A percentile compares a stretch with the other conserved stretches of the same genome.
phyloP scores from a whole-genome alignment of 1,140 invertebrate genomes.

The Drosophila erecta region DNA sequence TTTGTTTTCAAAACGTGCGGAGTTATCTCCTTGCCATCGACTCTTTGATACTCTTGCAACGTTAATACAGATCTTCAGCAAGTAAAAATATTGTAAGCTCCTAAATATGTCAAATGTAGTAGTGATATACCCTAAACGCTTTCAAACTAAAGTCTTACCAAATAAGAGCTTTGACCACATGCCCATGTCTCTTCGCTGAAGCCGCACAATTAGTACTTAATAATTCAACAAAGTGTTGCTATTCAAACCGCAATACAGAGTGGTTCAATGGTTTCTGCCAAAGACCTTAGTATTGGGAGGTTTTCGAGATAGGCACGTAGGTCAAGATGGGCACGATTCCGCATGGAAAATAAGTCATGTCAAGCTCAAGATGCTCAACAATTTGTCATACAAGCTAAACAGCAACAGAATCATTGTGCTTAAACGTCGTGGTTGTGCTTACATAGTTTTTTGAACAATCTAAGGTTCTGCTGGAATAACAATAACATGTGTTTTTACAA shows the following conservation, averaged over 20 bases:
- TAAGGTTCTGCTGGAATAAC: background rate
- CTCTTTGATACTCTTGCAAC: conserved; percentile 7
- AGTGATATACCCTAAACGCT: background rate
- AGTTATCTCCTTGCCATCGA: conserved; percentile 5
- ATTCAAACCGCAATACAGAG: conserved; percentile 44
- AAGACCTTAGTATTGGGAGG: conserved; percentile 34
- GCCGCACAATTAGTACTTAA: conserved; percentile 13
- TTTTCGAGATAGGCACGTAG: conserved; percentile 58
- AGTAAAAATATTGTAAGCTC: too few species aligned
- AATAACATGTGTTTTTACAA: conserved; percentile 9
- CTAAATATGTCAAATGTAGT: too few species aligned
- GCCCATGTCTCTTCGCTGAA: conserved; percentile 12
- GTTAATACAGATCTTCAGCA: background rate
- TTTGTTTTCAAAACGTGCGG: conserved; percentile 36
- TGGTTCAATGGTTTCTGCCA: conserved; percentile 33
- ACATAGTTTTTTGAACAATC: conserved; percentile 8
- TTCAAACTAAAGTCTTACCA: conserved; percentile 14
- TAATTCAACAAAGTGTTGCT: conserved; percentile 15
- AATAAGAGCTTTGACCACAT: conserved; percentile 2
- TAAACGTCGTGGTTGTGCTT: conserved; percentile 1
- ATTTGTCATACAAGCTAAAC: conserved; percentile 30
- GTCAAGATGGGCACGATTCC: conserved; percentile 65
- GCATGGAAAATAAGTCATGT: conserved; percentile 41
- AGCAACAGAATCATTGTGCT: conserved; percentile 28
- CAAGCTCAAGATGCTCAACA: conserved; percentile 33